A percentile compares a stretch with the other conserved stretches of the same genome.
phyloP scores from a whole-genome alignment of 2,888 invertebrate species.

The Heliothis peltigera region DNA sequence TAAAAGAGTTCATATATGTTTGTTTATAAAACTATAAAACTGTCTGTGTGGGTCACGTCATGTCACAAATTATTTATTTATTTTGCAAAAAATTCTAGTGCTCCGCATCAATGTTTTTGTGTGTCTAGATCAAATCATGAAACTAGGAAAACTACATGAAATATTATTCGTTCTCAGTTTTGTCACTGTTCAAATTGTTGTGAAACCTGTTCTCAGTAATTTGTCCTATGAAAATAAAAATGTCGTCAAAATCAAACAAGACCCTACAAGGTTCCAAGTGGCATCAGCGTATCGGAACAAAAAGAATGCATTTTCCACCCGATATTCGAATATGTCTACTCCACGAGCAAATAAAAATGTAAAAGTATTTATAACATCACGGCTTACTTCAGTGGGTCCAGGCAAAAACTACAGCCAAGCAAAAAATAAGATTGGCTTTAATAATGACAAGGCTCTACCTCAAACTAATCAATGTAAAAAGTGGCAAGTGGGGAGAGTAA shows the following conservation, averaged over 20 bases:
- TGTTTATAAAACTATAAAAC: neutral
- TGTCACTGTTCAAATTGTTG: slow-evolving; percentile 18
- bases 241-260: slow-evolving; percentile 40
- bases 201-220: slow-evolving; percentile 31
- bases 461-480: slow-evolving; percentile 56
- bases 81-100: slow-evolving; percentile 20
- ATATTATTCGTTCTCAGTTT: slow-evolving; percentile 23
- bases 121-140: slow-evolving; percentile 30
- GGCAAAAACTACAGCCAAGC: slow-evolving; percentile 27
- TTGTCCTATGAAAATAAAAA: slow-evolving; percentile 47
- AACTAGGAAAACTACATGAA: slow-evolving; percentile 16
- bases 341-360: slow-evolving; percentile 13
- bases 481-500: slow-evolving; percentile 73
- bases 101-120: slow-evolving; percentile 4
- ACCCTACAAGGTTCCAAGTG: slow-evolving; percentile 32
- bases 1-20: no score
- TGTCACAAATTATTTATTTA: neutral
- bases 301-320: slow-evolving; percentile 14
- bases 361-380: slow-evolving; percentile 5
- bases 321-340: slow-evolving; percentile 22
- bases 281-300: slow-evolving; percentile 24
- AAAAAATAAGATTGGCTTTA: slow-evolving; percentile 17
- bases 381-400: neutral
- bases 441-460: slow-evolving; percentile 17
- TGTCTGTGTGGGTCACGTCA: slow-evolving; percentile 1